These are phyloP conservation scores for Podarcis muralis DNA, from an alignment of 2,113 vertebrate species.

Conservation along the genomic window DNA sequence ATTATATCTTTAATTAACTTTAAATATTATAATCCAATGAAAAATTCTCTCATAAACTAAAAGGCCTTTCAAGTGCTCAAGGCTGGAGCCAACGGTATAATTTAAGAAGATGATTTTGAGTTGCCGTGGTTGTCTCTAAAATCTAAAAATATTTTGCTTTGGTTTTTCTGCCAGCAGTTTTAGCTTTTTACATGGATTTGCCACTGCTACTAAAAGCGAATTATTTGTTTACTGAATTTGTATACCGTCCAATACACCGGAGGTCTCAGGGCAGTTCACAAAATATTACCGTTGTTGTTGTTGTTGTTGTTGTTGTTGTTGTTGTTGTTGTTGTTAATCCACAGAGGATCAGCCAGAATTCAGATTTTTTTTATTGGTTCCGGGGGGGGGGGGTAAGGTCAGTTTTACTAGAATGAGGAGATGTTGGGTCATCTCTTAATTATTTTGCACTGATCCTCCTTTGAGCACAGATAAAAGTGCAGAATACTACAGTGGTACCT, in stretches of 20 bases:
- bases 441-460: constrained; percentile 5
- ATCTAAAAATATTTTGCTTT: not conserved
- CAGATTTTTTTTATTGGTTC: constrained; percentile 11
- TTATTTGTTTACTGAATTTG: not conserved
- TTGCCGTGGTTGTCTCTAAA: not conserved
- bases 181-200: constrained; percentile 36
- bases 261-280: too few species aligned
- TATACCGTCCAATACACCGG: too few species aligned
- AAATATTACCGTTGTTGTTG: too few species aligned
- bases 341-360: constrained; percentile 16
- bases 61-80: constrained; percentile 52
- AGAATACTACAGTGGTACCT: not conserved
- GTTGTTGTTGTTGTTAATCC: constrained; percentile 5
- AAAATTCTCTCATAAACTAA: constrained; percentile 64
- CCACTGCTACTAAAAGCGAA: constrained; percentile 20
- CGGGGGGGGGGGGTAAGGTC: not conserved
- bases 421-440: not conserved
- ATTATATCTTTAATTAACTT: constrained; percentile 73
- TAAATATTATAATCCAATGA: constrained; percentile 65
- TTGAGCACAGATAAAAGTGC: constrained; percentile 2
- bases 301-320: not conserved
- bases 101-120: constrained; percentile 36
- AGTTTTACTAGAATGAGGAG: constrained; percentile 11
- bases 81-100: constrained; percentile 24
- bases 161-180: constrained; percentile 22